Conservation (phyloP, 2,797 vertebrate genomes). For the Artibeus lituratus region DNA sequence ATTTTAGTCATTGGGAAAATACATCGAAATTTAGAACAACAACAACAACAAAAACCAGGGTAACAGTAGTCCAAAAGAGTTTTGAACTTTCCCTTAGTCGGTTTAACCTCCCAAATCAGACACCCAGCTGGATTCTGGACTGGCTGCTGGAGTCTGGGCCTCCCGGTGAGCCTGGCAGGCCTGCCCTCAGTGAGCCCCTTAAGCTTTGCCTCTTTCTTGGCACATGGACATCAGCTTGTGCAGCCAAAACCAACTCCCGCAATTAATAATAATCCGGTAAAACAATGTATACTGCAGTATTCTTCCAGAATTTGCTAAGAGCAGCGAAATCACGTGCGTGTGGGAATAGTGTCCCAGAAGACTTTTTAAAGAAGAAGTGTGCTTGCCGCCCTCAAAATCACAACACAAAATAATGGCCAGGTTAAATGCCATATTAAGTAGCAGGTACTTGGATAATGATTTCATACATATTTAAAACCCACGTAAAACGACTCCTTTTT, state of each 20-base stretch:
- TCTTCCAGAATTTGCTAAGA: not conserved
- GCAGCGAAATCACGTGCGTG: not conserved
- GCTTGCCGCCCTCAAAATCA: not conserved
- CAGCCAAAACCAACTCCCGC: not conserved
- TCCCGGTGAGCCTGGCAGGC: fast-evolving
- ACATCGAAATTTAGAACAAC: not conserved
- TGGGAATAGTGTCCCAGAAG: not conserved
- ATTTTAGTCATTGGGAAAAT: not conserved
- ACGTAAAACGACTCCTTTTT: not conserved
- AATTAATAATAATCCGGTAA: not conserved
- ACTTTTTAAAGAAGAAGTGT: not conserved
- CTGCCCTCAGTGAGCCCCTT: not conserved
- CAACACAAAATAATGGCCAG: not conserved
- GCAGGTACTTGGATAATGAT: not conserved
- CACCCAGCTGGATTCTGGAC: not conserved
- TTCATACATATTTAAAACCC: not conserved
- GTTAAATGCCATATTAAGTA: not conserved
- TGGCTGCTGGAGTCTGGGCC: not conserved
- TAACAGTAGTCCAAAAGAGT: not conserved
- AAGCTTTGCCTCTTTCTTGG: not conserved
- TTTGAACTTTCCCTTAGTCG: not conserved
- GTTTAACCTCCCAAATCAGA: not conserved
- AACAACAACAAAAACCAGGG: not conserved
- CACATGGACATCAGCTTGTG: not conserved
- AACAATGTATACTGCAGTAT: not conserved